These are phyloP conservation scores for Ceratotherium simum DNA, from an alignment of 2,113 vertebrate genomes.

Conservation along the genomic window DNA sequence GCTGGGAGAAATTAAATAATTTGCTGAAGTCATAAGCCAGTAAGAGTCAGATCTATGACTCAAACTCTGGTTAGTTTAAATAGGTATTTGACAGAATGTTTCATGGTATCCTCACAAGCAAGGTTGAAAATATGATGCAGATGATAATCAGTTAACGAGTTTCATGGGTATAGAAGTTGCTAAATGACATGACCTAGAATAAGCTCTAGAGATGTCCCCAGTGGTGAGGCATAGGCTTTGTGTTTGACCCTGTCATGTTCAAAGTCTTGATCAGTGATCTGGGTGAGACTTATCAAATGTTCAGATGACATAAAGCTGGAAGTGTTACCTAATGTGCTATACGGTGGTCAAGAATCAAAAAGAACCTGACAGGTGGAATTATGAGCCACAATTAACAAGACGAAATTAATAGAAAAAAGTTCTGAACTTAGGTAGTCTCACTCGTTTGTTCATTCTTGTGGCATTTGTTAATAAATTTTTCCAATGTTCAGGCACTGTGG, in stretches of 20 bases:
- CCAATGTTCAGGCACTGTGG: neutral
- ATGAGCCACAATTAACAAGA: neutral
- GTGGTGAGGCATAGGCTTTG: neutral
- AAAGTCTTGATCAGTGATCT: neutral
- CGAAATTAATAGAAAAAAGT: neutral
- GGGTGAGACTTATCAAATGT: neutral
- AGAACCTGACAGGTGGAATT: neutral
- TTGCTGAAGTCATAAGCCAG: neutral
- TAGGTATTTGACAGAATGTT: neutral
- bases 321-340: neutral
- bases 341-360: neutral
- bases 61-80: neutral
- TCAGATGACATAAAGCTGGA: neutral
- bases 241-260: neutral
- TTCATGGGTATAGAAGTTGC: neutral
- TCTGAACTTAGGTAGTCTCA: neutral
- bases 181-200: neutral
- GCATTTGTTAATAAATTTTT: neutral
- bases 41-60: neutral
- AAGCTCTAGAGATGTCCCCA: neutral
- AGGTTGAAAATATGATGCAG: neutral
- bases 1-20: neutral
- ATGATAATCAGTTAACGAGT: neutral
- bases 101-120: neutral
- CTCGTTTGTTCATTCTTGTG: neutral